A percentile compares a stretch with the other conserved stretches of the same genome.
These are phyloP conservation scores for Zygaena filipendulae DNA, from an alignment of 2,888 invertebrate species.

Conservation along the genomic window DNA sequence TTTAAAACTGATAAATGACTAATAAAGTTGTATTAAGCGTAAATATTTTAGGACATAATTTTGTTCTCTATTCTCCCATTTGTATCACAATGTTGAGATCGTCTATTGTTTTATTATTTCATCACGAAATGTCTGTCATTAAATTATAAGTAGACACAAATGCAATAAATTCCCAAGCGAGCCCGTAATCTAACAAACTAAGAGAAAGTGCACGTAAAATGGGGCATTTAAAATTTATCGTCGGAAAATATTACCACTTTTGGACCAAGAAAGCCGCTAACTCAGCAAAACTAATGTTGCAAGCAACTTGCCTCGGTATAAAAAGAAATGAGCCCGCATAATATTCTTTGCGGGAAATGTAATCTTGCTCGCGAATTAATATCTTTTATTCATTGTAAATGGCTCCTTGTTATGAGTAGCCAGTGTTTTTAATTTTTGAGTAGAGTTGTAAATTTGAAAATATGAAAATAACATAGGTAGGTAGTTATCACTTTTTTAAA, in stretches of 20 bases:
- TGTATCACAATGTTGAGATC: no score
- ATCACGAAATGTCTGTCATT: conserved; percentile 24
- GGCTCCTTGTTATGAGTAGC: no score
- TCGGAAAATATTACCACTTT: conserved; percentile 54
- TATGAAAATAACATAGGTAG: no score
- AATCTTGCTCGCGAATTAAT: conserved; percentile 23
- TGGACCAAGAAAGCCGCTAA: conserved; percentile 37
- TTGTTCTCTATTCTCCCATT: no score
- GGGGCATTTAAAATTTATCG: conserved; percentile 54
- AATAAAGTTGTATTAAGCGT: no score
- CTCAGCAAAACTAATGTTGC: conserved; percentile 46
- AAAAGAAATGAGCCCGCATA: conserved; percentile 35
- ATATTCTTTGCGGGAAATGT: conserved; percentile 31
- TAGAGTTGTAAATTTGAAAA: no score
- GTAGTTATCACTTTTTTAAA: no score
- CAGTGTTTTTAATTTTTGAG: no score
- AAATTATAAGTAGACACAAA: conserved; percentile 31
- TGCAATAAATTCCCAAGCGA: conserved; percentile 37
- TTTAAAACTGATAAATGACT: no score
- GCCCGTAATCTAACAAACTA: conserved; percentile 48
- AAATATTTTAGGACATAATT: no score
- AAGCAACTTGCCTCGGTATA: conserved; percentile 32
- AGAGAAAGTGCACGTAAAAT: conserved; percentile 46
- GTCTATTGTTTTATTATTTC: no score
- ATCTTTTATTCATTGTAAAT: no score